A percentile compares a stretch with the other conserved stretches of the same genome.
phyloP scores from a whole-genome alignment of 1,140 invertebrate species.

The Brachionus manjavacas region DNA sequence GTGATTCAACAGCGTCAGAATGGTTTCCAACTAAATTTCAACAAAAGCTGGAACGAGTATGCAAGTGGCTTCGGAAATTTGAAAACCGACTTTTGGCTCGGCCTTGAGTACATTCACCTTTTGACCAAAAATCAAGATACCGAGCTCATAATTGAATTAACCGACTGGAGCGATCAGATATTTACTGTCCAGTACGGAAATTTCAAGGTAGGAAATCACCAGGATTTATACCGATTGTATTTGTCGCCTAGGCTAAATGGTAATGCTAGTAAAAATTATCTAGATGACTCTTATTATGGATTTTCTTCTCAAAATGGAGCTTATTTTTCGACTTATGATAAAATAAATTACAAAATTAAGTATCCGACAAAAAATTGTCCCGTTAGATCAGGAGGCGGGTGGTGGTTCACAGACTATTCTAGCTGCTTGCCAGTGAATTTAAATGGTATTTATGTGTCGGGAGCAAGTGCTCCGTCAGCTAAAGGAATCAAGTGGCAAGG shows the following conservation, averaged over 20 bases:
- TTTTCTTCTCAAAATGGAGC: slow-evolving; percentile 31
- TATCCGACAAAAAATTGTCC: background rate
- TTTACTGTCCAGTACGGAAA: slow-evolving; percentile 9
- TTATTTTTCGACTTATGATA: slow-evolving; percentile 31
- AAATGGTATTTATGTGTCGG: slow-evolving; percentile 32
- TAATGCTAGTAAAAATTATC: slow-evolving; percentile 11
- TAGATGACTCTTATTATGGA: slow-evolving; percentile 18
- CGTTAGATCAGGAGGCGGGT: slow-evolving; percentile 32
- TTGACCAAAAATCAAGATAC: background rate
- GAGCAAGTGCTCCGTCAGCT: slow-evolving; percentile 23
- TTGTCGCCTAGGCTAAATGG: background rate
- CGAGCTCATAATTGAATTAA: slow-evolving; percentile 18
- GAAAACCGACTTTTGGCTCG: slow-evolving; percentile 34
- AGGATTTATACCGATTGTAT: background rate
- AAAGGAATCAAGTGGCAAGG: slow-evolving; percentile 39
- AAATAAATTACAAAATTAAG: background rate
- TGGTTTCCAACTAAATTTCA: slow-evolving; percentile 1
- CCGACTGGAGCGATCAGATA: slow-evolving; percentile 28
- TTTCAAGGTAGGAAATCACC: background rate
- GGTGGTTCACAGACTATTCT: slow-evolving; percentile 29
- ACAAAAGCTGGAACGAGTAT: slow-evolving; percentile 30
- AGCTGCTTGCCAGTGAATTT: slow-evolving; percentile 37
- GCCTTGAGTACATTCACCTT: background rate
- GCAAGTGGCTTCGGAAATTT: slow-evolving; percentile 1
- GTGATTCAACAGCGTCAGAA: slow-evolving; percentile 39